Evolutionary conservation across 2,113 vertebrate species (phyloP), one percentile per base, ranked within the genome.

Genomic region (Peromyscus maniculatus): DNA sequence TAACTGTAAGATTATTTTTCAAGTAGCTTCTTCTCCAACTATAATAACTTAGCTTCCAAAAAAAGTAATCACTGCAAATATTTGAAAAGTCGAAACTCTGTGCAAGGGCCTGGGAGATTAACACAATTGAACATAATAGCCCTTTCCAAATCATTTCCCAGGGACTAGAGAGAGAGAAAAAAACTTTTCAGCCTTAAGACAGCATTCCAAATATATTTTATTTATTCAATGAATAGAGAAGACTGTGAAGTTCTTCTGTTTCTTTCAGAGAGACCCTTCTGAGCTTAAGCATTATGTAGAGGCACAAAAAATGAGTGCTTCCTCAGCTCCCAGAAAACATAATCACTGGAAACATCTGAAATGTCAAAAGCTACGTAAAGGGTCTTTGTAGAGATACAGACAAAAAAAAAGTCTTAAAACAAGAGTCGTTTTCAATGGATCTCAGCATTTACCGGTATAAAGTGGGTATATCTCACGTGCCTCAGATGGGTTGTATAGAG

Each of bases 61-160:
- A 98, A 94, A 96, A 96, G 43, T 75, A 97, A 98, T 97, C 4
- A 0, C 88, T 94, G 94, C 88, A 96, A 94, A 95, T 80, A 96
- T 93, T 96, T 97, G 79, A 94, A 96, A 98, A 93, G 94, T 97
- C n/a, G 11, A 97, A 97, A 96, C 95, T 96, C 92, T 96, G 82
- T 94, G 82, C 89, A 93, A 97, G 78, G 69, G 67, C 43, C 52
- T 36, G 9, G 74, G 89, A 95, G 96, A 97, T 96, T 52, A 97
- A 95, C 89, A 96, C 93, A 97, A 94, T 79, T 94, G 95, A 97
- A 97, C 71, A 64, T 93, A 97, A 97, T 89, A 94, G 96, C 89
- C 87, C 83, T 91, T 97, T 96, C 95, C 89, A 95, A 95, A 91
- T 26, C 31, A 89, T 93, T 96, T 97, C 89, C 83, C 86, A 82